Base-by-base conservation (phyloP, 2,797 vertebrate species). In the Sebastes flavidus region DNA sequence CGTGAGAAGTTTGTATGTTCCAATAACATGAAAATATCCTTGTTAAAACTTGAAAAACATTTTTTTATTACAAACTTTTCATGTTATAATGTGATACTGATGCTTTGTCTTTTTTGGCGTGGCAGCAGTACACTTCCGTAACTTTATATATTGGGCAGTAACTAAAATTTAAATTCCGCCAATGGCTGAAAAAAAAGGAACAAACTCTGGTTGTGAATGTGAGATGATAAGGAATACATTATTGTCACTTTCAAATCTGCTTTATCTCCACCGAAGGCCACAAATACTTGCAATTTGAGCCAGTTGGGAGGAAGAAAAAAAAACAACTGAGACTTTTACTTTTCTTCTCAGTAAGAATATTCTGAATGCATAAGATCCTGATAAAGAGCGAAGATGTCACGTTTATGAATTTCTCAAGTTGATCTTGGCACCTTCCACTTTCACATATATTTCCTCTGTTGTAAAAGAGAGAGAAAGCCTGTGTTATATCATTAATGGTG, bases 161-260 rank as follows among this genome's bases (percentile, higher is more conserved):
- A 46, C 42, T 46, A 2, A 60, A 87, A 82, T 78, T 78, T 63
- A 59, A 88, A 85, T 85, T 59, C 62, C 5, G 10, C 38, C 46
- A 59, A 38, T 24, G 10, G 22, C 24, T 14, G 0, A 22, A 67
- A 58, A 58, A 58, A 60, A 10, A 1, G 10, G 2, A 20, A 11
- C 20, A 2, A 76, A 63, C 29, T 36, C 30, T 59, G 38, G 38
- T 22, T 1, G n/a, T 56, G 59, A 72, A 71, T 70, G 27, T 32
- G 13, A 72, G 72, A 86, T 75, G 63, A 82, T 62, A 78, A 71
- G 38, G 58, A 88, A 71, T 69, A 59, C 1, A 54, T 68, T 78
- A 84, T 76, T 70, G 71, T 20, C 67, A 78, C n/a, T 83, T 84
- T 87, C 29, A 84, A 65, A 86, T 82, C 36, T 65, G n/a, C 60